Base-by-base conservation (phyloP, 2,888 invertebrate species). In the Noctua pronuba region DNA sequence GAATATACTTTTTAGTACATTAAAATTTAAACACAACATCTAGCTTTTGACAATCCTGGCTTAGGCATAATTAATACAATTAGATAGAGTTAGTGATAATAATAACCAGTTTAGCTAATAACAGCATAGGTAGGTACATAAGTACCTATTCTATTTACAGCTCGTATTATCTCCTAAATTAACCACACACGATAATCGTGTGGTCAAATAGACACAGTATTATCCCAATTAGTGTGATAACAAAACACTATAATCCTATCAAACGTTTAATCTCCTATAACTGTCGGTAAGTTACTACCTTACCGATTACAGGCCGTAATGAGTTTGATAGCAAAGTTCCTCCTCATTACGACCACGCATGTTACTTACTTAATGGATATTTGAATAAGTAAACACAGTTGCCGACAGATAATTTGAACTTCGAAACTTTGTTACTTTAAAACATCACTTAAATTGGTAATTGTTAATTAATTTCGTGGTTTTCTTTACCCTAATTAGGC, bases 171-270 rank as follows among this genome's bases (percentile, higher is more conserved):
- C 58, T 65, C 31, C 28, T 41, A 84, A 84, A 81, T 80, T 65
- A 84, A 73, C 81, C 80, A 58, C 73, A 80, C 18, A 58, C 38
- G 46, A 58, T 67, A 73, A 71, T 64, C 38, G 28, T 69, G 84
- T 72, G 84, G 84, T 86, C 86, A 83, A 72, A 82, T 72, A 79
- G 44, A 62, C 38, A 38, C 41, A 64, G 66, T 49, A 79, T 86
- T 84, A 86, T 84, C 52, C 84, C 84, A 84, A 84, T 86, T 84
- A 86, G 67, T 67, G 52, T 66, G 62, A 41, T 75, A 86, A 70
- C 66, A 58, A 52, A 73, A 83, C 70, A 58, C 44, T 65, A 38
- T 79, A 79, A 84, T 86, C 80, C 66, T 64, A 84, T 75, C 60
- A 83, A 74, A 78, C 73, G 58, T 78, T 68, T 74, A 72, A 86